Base-by-base conservation (phyloP, 2,113 vertebrate species). In the Clarias batrachus region DNA sequence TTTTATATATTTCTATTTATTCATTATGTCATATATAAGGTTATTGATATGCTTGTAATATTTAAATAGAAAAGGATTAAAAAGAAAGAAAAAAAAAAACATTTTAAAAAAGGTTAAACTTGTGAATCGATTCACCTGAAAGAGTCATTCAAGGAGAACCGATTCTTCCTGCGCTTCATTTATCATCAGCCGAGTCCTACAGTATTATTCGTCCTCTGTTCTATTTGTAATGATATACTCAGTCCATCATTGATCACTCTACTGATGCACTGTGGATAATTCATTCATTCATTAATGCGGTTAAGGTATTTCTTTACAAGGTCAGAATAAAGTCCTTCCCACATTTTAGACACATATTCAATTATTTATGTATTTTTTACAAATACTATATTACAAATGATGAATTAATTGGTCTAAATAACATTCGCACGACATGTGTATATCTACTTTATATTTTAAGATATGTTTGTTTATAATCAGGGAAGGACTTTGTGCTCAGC, bases 141-240 rank as follows among this genome's bases (percentile, higher is more conserved):
- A 78, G 74, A 78, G 74, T 77, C 48, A 25, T 54, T 78, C 52
- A 54, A 27, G 48, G 16, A 56, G 74, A 78, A 78, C 27, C 74
- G 74, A 78, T 78, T 78, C 74, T 0, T 78, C 23, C 14, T 48
- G 21, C 52, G 25, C 16, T 78, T 54, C 48, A 27, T 78, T 12
- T 6, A 56, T 74, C 71, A 74, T 37, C 17, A 73, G 19, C 30
- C 6, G 33, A 23, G 2, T 11, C 71, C 21, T 37, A 37, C 33
- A 37, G 33, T 74, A 1, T 37, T 1, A 11, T 77, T 56, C 54
- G 23, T n/a, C 23, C n/a, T 77, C 11, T 13, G 5, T 57, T 79
- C 76, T 10, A 57, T 79, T 13, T 79, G 17, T 37, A 71, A 37
- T 71, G 11, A 33, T 57, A 57, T 19, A 79, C 57, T 1, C 10